Conservation (phyloP, 2,113 vertebrate species). For the Epinephelus lanceolatus region DNA sequence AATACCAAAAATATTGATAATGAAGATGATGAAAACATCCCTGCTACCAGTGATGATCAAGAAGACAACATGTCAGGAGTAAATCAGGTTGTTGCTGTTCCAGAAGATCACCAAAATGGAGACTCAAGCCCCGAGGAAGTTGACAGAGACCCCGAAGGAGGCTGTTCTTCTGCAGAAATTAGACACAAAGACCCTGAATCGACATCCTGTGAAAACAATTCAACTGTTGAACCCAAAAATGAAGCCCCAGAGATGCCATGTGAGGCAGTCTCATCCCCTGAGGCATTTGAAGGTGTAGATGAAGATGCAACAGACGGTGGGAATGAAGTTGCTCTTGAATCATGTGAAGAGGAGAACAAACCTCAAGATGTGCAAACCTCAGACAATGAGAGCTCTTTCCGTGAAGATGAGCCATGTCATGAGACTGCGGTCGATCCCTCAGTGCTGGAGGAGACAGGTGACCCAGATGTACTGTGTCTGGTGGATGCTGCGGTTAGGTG, state of each 20-base stretch:
- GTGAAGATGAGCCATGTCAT: conserved; percentile 35
- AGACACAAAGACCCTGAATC: neutral
- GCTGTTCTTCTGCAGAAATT: neutral
- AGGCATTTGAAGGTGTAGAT: conserved; percentile 17
- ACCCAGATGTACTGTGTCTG: neutral
- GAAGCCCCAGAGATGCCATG: neutral
- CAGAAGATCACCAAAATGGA: neutral
- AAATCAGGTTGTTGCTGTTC: neutral
- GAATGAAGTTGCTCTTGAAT: conserved; percentile 27
- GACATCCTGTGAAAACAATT: neutral
- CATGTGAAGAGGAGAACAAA: conserved; percentile 41
- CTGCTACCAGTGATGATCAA: neutral
- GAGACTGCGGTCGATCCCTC: conserved; percentile 33
- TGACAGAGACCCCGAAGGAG: neutral
- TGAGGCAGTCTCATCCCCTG: neutral
- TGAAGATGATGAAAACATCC: neutral
- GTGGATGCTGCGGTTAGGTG: conserved; percentile 17
- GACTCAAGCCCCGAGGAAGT: neutral
- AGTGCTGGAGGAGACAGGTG: conserved; percentile 20
- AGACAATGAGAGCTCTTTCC: neutral
- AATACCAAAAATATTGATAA: neutral
- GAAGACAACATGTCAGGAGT: neutral
- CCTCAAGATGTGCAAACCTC: conserved; percentile 16
- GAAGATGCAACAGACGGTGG: neutral
- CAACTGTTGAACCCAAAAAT: conserved; percentile 3